phyloP scores from a whole-genome alignment of 2,113 vertebrate species.

The Ciconia boyciana region DNA sequence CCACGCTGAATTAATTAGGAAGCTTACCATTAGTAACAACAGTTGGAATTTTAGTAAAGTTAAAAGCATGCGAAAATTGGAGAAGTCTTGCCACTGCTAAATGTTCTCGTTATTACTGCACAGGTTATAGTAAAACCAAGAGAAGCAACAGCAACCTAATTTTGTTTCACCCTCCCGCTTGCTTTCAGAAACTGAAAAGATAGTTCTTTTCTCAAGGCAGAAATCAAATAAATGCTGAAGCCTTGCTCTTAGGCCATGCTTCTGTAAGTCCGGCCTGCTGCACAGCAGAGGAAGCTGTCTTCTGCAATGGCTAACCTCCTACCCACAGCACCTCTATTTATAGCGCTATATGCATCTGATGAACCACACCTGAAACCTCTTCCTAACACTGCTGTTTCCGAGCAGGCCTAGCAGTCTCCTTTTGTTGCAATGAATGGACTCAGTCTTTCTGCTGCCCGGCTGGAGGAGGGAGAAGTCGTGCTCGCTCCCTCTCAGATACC shows the following conservation, averaged over 20 bases:
- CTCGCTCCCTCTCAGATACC: not conserved
- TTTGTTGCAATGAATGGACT: not conserved
- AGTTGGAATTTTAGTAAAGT: not conserved
- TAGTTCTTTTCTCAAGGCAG: not conserved
- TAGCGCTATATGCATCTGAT: not conserved
- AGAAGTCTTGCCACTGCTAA: not conserved
- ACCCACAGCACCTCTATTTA: constrained; percentile 1
- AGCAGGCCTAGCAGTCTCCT: not conserved
- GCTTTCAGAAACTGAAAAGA: not conserved
- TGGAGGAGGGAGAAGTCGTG: not conserved
- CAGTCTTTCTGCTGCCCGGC: not conserved
- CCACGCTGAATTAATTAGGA: not conserved
- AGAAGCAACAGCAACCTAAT: not conserved
- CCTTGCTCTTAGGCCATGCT: not conserved
- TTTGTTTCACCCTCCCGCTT: not conserved
- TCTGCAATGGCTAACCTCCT: not conserved
- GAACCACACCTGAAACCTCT: not conserved
- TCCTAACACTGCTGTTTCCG: not conserved
- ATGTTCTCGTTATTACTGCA: not conserved
- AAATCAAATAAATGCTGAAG: not conserved
- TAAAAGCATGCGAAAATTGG: not conserved
- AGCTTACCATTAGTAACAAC: not conserved
- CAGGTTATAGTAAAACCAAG: not conserved
- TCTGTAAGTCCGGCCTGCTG: not conserved
- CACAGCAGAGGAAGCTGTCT: not conserved